These are phyloP conservation scores for Terrapene triunguis DNA, from an alignment of 2,113 vertebrate species.

Conservation along the genomic window DNA sequence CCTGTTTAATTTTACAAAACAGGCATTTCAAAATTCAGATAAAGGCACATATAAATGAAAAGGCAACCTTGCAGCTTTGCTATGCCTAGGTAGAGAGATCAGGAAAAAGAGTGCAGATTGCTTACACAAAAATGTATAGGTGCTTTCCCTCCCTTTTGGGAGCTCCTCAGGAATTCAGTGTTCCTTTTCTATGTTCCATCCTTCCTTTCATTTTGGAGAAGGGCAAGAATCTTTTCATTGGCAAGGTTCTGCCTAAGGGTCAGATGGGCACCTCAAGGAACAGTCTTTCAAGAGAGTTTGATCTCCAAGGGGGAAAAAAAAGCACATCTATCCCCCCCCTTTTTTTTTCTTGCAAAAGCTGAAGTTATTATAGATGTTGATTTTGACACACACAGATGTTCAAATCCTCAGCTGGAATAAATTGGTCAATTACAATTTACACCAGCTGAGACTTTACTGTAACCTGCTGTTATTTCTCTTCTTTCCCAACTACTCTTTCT, in stretches of 20 bases:
- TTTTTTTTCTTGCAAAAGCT: neutral
- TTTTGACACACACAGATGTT: neutral
- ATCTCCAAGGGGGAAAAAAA: neutral
- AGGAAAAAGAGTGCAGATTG: neutral
- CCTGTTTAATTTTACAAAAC: neutral
- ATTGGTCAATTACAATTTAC: neutral
- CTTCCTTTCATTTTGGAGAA: neutral
- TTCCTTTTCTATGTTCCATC: neutral
- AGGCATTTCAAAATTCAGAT: neutral
- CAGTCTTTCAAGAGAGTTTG: neutral
- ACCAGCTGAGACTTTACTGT: neutral
- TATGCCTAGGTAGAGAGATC: neutral
- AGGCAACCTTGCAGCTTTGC: neutral
- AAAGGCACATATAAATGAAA: neutral
- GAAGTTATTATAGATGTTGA: neutral
- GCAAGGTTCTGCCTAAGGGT: neutral
- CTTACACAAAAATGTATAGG: neutral
- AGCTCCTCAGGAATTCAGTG: neutral
- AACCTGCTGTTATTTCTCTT: neutral
- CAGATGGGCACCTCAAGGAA: neutral
- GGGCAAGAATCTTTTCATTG: neutral
- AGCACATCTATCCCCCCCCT: neutral
- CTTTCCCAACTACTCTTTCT: neutral
- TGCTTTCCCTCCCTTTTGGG: neutral
- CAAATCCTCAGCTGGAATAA: neutral